Evolutionary conservation across 2,113 vertebrate genomes (phyloP), one percentile per base, ranked within the genome.

Genomic region (Sylvietta virens): DNA sequence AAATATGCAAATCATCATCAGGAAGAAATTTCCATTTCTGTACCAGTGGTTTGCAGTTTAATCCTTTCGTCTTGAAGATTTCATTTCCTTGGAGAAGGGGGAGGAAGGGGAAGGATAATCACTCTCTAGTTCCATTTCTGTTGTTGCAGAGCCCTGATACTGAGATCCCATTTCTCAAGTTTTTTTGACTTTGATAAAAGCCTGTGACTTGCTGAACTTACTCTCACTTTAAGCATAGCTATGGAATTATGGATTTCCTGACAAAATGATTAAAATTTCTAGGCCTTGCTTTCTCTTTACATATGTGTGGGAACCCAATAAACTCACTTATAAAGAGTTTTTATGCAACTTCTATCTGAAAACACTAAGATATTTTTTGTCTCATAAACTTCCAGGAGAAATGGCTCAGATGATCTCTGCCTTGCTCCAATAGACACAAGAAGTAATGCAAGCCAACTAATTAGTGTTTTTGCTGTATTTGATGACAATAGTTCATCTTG

Each of bases 141-240:
- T 85, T 96, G 71, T 96, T 95, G 88, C 76, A 69, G 39, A 45
- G 28, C 35, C 57, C 65, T 90, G 85, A 88, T 93, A 93, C 70
- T 56, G 51, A 83, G 80, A 96, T 84, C 76, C 76, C 31, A 92
- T 96, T 97, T 94, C 90, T 97, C 94, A 95, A 83, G 89, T 72
- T 83, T 90, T 95, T 97, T 90, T 95, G 96, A 94, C 96, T 97
- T 97, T 89, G 70, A 94, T 97, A 90, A 97, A 97, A 91, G n/a
- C 61, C 70, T 85, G 62, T 82, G 86, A 92, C 90, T 95, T 79
- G 77, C 90, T 97, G 79, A 97, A 95, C 74, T 97, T 94, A 53
- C 66, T 95, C 83, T 94, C 89, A 72, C 84, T 97, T 97, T 94
- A 95, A 84, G 70, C 85, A 94, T 15, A 91, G 78, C 39, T 85